A percentile compares a stretch with the other conserved stretches of the same genome.
phyloP scores from a whole-genome alignment of 2,888 invertebrate species.

The Drosophila paracracens region DNA sequence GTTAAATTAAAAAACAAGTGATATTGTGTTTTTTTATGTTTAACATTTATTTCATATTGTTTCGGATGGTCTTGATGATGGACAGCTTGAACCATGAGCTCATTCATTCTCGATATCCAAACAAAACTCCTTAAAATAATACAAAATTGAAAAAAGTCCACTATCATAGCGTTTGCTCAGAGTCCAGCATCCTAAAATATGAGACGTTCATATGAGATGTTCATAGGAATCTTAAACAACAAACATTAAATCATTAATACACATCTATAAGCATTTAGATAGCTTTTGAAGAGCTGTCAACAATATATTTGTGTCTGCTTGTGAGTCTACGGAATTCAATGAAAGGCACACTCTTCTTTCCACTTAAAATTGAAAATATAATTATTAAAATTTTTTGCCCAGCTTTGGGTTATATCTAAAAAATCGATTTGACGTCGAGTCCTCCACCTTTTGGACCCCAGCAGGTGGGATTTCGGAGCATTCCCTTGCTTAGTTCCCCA shows the following conservation, averaged over 20 bases:
- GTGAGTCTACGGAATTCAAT: not conserved
- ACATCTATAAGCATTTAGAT: conserved; percentile 35
- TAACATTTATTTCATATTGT: conserved; percentile 70
- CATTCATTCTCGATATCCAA: conserved; percentile 21
- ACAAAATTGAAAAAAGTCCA: not conserved
- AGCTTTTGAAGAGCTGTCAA: conserved; percentile 3
- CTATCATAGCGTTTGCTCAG: not conserved
- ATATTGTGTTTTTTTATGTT: conserved; percentile 49
- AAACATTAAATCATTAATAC: conserved; percentile 38
- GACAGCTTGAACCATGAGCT: conserved; percentile 20
- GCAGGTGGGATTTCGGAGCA: not conserved
- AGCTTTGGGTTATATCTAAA: not conserved
- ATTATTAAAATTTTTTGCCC: not conserved
- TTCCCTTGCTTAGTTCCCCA: not conserved
- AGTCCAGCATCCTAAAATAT: conserved; percentile 33
- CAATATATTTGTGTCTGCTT: conserved; percentile 2
- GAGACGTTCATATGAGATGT: no score
- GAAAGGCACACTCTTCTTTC: not conserved
- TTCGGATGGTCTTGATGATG: conserved; percentile 38
- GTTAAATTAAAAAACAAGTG: conserved; percentile 49
- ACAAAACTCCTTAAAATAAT: conserved; percentile 3
- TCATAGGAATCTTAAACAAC: conserved; percentile 28
- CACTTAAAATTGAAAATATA: not conserved
- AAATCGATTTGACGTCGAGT: not conserved
- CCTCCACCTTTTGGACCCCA: not conserved